Evolutionary conservation across 2,113 vertebrate genomes (phyloP).

Genomic region (Stigmatopora argus): DNA sequence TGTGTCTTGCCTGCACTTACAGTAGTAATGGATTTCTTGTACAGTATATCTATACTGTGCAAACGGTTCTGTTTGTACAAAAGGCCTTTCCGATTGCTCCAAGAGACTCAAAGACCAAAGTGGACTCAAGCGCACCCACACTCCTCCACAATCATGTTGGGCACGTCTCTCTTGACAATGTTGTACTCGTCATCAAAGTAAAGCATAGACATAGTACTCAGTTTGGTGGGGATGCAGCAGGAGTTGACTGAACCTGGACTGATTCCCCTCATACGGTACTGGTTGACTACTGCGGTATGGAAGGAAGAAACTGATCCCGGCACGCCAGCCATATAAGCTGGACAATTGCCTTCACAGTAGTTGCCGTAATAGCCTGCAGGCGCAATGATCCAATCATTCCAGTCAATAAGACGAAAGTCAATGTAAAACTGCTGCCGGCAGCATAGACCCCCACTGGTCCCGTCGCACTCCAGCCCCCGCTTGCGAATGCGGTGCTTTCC

Average conservation of each 20-base stretch:
- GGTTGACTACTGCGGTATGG: conserved; percentile 97
- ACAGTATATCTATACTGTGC: conserved; percentile 63
- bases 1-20: conserved; percentile 39
- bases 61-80: conserved; percentile 51
- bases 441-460: conserved; percentile 88
- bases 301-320: conserved; percentile 95
- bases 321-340: conserved; percentile 94
- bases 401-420: conserved; percentile 96
- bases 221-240: conserved; percentile 98
- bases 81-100: conserved; percentile 45
- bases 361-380: conserved; percentile 96
- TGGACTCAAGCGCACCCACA: conserved; percentile 92
- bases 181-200: conserved; percentile 99
- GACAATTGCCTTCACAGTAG: conserved; percentile 98
- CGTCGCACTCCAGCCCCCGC: conserved; percentile 95
- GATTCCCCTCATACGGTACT: conserved; percentile 96
- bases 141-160: conserved; percentile 99
- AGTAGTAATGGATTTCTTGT: conserved; percentile 55
- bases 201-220: conserved; percentile 99
- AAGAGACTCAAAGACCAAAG: background rate
- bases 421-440: conserved; percentile 99
- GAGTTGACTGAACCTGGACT: conserved; percentile 95
- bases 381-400: conserved; percentile 99
- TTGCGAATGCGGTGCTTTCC: conserved; percentile 95
- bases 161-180: conserved; percentile 97